Percentiles rank a stretch among this genome's conserved stretches.
Evolutionary conservation across 2,797 vertebrate genomes (phyloP).

Genomic region (Lutjanus argentimaculatus): DNA sequence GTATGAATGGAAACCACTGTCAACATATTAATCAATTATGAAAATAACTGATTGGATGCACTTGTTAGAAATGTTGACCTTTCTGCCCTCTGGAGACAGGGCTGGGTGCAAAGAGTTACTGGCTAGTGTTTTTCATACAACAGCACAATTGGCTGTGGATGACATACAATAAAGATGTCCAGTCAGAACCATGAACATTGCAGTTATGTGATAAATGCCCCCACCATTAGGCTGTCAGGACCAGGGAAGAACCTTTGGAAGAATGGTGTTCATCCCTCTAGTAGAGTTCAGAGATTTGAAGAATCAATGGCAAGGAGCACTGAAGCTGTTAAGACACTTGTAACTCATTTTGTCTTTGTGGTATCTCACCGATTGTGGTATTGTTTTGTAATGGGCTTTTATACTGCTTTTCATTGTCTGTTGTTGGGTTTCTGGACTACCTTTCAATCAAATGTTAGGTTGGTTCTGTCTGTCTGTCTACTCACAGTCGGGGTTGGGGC

Average conservation of each 20-base stretch:
- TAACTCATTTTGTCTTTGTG: background rate
- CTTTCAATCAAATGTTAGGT: background rate
- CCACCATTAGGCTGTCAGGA: background rate
- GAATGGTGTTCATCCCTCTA: background rate
- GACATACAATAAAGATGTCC: background rate
- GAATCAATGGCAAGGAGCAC: background rate
- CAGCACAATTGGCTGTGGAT: background rate
- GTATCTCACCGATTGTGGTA: background rate
- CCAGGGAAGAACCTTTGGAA: background rate
- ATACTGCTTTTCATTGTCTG: background rate
- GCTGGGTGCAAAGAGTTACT: background rate
- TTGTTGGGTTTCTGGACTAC: background rate
- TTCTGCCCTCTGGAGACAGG: background rate
- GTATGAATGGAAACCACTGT: too few species aligned
- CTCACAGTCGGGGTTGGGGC: slow-evolving; percentile 84
- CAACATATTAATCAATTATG: too few species aligned
- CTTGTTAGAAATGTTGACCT: background rate
- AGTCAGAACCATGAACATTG: background rate
- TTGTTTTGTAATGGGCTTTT: background rate
- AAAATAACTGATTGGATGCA: background rate
- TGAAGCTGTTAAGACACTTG: background rate
- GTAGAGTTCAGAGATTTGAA: background rate
- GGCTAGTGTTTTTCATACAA: background rate
- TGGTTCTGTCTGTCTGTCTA: slow-evolving; percentile 44
- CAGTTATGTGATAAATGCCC: background rate